Conservation (phyloP, 1,140 invertebrate genomes). For the Bombus sibiricus region DNA sequence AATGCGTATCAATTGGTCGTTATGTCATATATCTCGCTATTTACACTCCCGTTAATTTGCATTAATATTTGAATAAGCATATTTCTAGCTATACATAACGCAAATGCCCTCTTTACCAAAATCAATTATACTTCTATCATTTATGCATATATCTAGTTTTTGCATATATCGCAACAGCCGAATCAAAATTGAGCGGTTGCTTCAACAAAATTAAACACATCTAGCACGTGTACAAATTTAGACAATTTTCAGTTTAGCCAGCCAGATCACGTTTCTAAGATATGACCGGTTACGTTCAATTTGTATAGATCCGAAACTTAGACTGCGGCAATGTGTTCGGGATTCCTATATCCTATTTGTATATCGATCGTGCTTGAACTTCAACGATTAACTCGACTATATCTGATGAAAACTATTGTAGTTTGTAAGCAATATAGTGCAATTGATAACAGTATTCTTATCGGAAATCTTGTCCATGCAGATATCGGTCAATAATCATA, state of each 20-base stretch:
- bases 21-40: neutral
- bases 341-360: neutral
- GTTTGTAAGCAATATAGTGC: neutral
- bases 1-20: too few species aligned
- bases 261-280: conserved; percentile 21
- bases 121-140: too few species aligned
- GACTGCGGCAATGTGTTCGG: neutral
- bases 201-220: neutral
- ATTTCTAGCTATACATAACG: too few species aligned
- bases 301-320: conserved; percentile 34
- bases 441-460: neutral
- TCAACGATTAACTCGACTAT: neutral
- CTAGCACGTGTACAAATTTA: neutral
- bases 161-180: neutral
- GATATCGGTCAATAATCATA: too few species aligned
- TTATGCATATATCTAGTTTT: too few species aligned
- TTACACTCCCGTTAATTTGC: neutral
- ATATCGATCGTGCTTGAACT: neutral
- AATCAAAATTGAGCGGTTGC: neutral
- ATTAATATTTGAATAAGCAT: neutral
- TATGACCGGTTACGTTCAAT: conserved; percentile 25
- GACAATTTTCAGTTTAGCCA: neutral
- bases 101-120: too few species aligned
- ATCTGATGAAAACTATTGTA: neutral
- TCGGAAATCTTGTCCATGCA: too few species aligned